Conservation (phyloP, 2,113 vertebrate genomes). For the Octodon degus region DNA sequence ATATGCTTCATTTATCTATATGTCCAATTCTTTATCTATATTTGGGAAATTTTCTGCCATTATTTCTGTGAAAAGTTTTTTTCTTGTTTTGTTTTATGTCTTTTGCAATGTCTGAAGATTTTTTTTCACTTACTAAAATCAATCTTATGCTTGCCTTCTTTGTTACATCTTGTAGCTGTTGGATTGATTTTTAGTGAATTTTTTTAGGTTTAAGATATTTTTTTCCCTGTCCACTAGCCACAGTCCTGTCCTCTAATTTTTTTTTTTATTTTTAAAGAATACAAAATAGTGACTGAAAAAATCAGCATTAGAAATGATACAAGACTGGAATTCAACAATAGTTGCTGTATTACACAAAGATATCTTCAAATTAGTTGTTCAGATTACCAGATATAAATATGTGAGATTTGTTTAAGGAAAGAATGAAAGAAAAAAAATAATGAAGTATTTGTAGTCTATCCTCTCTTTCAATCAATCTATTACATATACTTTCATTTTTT, state of each 20-base stretch:
- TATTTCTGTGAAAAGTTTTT: not conserved
- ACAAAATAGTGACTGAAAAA: no score
- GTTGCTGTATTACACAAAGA: no score
- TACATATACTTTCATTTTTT: no score
- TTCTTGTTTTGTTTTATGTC: not conserved
- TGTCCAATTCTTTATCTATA: not conserved
- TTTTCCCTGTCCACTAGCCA: not conserved
- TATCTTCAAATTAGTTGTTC: no score
- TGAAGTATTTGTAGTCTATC: no score
- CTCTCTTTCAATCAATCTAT: no score
- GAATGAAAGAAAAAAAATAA: no score
- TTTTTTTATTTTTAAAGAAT: no score
- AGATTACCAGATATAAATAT: no score
- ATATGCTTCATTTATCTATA: not conserved
- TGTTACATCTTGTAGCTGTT: not conserved
- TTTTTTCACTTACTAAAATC: not conserved
- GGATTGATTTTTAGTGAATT: not conserved
- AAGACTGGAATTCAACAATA: no score
- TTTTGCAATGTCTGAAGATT: not conserved
- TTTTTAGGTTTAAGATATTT: not conserved
- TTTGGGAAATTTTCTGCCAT: not conserved
- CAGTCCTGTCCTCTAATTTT: not conserved
- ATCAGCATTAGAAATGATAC: no score
- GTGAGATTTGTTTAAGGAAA: no score
- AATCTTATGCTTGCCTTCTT: not conserved